Evolutionary conservation across 2,888 invertebrate species (phyloP), one percentile per base, ranked within the genome.

Genomic region (Drosophila formosana): DNA sequence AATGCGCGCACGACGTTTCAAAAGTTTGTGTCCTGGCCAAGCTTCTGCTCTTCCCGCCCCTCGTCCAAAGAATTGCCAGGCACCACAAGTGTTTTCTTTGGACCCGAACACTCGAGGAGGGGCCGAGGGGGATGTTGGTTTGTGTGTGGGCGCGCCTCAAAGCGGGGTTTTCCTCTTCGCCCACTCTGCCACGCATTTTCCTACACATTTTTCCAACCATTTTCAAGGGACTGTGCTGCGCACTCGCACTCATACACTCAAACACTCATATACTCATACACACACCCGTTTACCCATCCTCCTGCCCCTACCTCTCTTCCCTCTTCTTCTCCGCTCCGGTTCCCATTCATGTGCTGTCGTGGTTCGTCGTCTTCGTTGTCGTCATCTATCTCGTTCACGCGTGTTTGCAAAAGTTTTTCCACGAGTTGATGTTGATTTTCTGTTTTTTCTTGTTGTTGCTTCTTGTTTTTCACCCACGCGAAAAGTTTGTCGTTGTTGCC

Each of bases 321-420:
- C 18, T 18, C 37, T 37, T n/a, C 11, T n/a, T 4, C n/a, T 5
- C 47, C 9, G 18, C 18, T 18, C 25, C 4, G 7, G 13, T 28
- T 37, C n/a, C n/a, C 58, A 30, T 51, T 47, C 11, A 39, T 60
- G 51, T 58, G 55, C 61, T 60, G 18, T 55, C 67, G 72, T 67
- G 55, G 62, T 52, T 66, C 72, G 70, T 76, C 81, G 72, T 81
- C 73, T 76, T 73, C 74, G 69, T 78, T 65, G 71, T 68, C 75
- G 70, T 73, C 84, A 77, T 73, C 84, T 82, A 72, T 83, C 82
- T 78, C 84, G 64, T 82, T 86, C 77, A 69, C 77, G 67, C 79
- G 82, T 82, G 63, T 83, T 79, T 80, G 81, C 65, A 50, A 74
- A 85, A 85, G 68, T 84, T 84, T 86, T 85, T 84, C 81, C 83